Evolutionary conservation across 2,113 vertebrate species (phyloP), one percentile per base, ranked within the genome.

Genomic region (Microtus ochrogaster): DNA sequence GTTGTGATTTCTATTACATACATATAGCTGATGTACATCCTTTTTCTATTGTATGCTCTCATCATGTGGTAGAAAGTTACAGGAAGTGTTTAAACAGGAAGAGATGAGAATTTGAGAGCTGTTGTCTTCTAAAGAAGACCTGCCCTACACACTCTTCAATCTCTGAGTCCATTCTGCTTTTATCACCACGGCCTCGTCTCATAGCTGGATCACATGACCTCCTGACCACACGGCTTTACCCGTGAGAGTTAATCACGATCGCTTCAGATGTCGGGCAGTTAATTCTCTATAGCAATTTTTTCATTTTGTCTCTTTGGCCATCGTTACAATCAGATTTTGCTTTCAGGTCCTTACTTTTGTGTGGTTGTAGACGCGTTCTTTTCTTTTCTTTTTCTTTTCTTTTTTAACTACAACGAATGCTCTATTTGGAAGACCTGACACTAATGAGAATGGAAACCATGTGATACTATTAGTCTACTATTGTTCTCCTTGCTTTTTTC

Each of bases 401-500:
- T 44, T 44, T 44, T 44, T 70, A 91, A 83, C 87, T 96, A 85
- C 94, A 94, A 33, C 39, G 73, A 72, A 30, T 90, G 17, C 74
- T 92, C 47, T 61, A 91, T 74, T 89, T 96, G 61, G 17, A 65
- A 83, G 63, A 90, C 14, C 7, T 79, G 33, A 95, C 52, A 96
- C 22, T 79, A 94, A 39, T 72, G 93, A 90, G 33, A 86, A 96
- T 36, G 47, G 89, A 93, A 83, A 91, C 33, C 36, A 73, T 0
- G 55, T 12, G 85, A 5, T 16, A 90, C 12, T 76, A 89, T 68
- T 16, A 78, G 47, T 88, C 58, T 91, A 1, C 52, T 91, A 87
- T 49, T 74, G 49, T 86, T 95, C 79, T 58, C 10, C n/a, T 91
- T 94, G 87, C 30, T 93, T 70, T 86, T 86, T 91, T 79, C 86